Evolutionary conservation across 2,797 vertebrate genomes (phyloP).

Genomic region (Poecilia velifera): DNA sequence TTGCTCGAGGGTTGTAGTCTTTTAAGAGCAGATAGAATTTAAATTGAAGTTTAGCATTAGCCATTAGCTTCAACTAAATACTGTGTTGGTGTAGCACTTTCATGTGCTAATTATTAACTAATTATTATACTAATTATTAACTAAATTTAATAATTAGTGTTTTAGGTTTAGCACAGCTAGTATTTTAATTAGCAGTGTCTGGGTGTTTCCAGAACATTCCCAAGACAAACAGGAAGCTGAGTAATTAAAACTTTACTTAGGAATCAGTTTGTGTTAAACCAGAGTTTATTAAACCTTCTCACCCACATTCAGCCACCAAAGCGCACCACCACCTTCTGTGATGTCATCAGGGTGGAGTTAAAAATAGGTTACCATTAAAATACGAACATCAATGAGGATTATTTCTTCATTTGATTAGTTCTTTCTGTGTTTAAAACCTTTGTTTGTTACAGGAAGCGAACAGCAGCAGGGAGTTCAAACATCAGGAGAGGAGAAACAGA

Average conservation of each 20-base stretch:
- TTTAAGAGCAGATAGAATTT: neutral
- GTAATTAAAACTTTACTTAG: neutral
- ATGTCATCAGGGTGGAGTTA: neutral
- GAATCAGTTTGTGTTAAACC: no score
- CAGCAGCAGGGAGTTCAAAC: neutral
- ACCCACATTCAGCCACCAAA: neutral
- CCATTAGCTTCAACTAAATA: neutral
- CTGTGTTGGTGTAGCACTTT: no score
- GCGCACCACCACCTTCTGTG: neutral
- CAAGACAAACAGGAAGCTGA: neutral
- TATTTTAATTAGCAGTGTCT: neutral
- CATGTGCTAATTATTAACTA: no score
- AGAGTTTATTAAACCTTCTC: neutral
- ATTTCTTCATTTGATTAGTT: neutral
- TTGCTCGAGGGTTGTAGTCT: neutral
- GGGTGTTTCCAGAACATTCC: neutral
- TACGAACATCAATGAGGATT: neutral
- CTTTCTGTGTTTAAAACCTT: neutral
- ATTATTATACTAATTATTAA: no score
- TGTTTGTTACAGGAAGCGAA: conserved; percentile 2
- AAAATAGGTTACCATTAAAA: neutral
- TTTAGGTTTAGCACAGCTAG: no score
- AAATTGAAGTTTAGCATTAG: neutral
- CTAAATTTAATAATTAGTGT: no score
- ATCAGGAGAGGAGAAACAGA: neutral